A percentile compares a stretch with the other conserved stretches of the same genome.
These are phyloP conservation scores for Petrocephalus sullivani DNA, from an alignment of 2,797 vertebrate species.

Conservation along the genomic window DNA sequence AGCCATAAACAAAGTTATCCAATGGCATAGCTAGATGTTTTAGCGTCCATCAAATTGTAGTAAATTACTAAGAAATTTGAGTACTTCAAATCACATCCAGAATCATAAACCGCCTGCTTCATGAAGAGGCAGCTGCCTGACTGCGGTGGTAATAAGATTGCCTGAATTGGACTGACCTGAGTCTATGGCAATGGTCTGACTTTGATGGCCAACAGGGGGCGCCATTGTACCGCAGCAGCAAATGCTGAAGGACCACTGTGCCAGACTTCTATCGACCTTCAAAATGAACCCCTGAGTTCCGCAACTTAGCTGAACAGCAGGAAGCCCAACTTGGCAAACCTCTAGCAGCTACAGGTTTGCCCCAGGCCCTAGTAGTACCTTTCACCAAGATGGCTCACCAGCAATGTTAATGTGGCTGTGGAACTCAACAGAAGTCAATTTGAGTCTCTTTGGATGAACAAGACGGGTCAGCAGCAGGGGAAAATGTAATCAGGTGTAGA, in stretches of 20 bases:
- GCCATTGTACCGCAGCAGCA: neutral
- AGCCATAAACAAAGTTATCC: neutral
- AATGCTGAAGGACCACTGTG: neutral
- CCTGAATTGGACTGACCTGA: neutral
- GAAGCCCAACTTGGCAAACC: neutral
- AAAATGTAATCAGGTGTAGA: neutral
- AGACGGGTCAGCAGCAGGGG: neutral
- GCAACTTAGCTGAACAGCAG: neutral
- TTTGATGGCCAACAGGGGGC: neutral
- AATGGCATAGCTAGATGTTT: neutral
- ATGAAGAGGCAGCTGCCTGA: neutral
- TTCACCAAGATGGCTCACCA: neutral
- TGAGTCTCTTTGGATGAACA: neutral
- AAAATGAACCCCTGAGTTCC: neutral
- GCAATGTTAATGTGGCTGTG: neutral
- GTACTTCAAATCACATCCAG: neutral
- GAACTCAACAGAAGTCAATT: neutral
- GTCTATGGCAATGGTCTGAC: neutral
- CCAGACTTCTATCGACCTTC: neutral
- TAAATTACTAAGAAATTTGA: neutral
- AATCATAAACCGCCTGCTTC: neutral
- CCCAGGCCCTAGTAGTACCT: neutral
- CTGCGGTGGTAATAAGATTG: neutral
- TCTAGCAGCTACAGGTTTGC: neutral
- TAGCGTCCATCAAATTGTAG: neutral